Base-by-base conservation (phyloP, 2,113 vertebrate genomes). In the Cyphomyrus plagiostoma region DNA sequence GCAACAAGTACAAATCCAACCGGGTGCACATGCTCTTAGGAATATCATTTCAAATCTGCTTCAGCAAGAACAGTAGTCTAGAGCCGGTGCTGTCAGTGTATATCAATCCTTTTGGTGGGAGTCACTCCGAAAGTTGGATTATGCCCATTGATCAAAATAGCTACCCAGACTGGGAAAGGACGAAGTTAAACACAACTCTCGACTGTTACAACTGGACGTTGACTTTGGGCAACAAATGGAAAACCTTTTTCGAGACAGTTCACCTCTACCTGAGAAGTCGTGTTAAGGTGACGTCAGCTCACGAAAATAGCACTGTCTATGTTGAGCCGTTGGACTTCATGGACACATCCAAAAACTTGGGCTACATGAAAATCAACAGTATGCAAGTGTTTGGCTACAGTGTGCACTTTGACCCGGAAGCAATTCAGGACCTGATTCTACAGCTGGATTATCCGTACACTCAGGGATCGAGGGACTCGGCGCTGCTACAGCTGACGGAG, bases 121-220 rank as follows among this genome's bases (percentile, higher is more conserved):
- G 96, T 83, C 96, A 97, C 89, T 96, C 96, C 0, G 96, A 97
- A 91, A 97, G 96, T 74, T 97, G 96, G 96, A 95, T 96, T 93
- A 96, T 97, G 96, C 96, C 96, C 89, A 95, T 95, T 42, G 95
- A 95, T 82, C 96, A 96, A 94, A 94, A 93, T 90, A 94, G 89
- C 92, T 97, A 96, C 93, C 96, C 96, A 30, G 95, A 96, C 93
- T 97, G 96, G 96, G 95, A 97, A 93, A 96, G 96, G 95, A 96
- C 95, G 94, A 96, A 95, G 94, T 91, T 96, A 94, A 95, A 96
- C 92, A 92, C 95, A 87, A 95, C 95, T 21, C 93, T 95, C 89
- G 95, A 97, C 94, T 97, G 96, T 91, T 96, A 95, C 88, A 97
- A 97, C 93, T 97, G 96, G 96, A 97, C 95, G 42, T 94, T 97